These are phyloP conservation scores for Mus caroli DNA, from an alignment of 2,797 vertebrate genomes.

Conservation along the genomic window DNA sequence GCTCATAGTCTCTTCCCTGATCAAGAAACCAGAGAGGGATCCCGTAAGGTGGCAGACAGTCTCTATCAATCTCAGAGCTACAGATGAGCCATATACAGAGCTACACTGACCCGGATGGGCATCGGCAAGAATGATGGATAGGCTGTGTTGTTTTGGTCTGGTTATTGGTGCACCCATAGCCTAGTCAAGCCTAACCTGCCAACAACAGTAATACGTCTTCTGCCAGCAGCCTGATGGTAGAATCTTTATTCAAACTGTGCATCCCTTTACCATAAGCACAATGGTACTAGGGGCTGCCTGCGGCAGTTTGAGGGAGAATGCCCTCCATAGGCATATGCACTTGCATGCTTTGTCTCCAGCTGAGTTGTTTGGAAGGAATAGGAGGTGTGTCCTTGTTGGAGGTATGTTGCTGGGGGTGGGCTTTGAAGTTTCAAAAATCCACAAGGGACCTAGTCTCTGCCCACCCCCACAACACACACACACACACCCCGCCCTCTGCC, in stretches of 20 bases:
- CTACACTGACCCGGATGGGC: background rate
- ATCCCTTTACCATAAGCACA: background rate
- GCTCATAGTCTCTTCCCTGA: background rate
- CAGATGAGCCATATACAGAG: background rate
- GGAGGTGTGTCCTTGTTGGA: background rate
- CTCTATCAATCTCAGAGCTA: background rate
- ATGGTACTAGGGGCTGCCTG: background rate
- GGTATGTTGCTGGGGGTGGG: background rate
- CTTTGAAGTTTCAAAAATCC: background rate
- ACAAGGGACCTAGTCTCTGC: background rate
- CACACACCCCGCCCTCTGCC: no score
- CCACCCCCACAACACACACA: no score
- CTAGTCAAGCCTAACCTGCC: background rate
- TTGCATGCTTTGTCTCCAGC: background rate
- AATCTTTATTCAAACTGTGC: background rate
- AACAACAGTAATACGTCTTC: background rate
- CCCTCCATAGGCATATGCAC: background rate
- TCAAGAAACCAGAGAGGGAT: background rate
- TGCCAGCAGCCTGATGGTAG: background rate
- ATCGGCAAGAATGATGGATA: background rate
- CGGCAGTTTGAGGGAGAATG: background rate
- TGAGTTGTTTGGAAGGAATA: background rate
- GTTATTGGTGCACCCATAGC: background rate
- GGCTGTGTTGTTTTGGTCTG: background rate
- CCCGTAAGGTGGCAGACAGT: background rate